Evolutionary conservation across 2,888 invertebrate genomes (phyloP).

Genomic region (Neoaliturus tenellus): DNA sequence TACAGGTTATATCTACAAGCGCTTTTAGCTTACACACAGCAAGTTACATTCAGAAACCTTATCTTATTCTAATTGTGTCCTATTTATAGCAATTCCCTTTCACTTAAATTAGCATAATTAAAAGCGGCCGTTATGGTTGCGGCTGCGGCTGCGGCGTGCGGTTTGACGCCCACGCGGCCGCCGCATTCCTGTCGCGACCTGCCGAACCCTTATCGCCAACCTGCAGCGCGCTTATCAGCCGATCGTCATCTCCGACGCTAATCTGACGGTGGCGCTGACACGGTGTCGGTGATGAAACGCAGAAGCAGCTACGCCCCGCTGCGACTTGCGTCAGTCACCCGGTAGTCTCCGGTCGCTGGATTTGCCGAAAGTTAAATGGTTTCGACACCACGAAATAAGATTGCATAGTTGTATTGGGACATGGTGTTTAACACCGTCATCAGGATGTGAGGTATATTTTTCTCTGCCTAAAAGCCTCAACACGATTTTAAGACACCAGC

Average conservation of each 20-base stretch:
- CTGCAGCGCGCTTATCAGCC: not conserved
- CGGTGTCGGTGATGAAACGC: conserved; percentile 6
- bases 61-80: conserved; percentile 9
- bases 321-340: not conserved
- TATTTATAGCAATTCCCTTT: conserved; percentile 20
- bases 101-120: conserved; percentile 26
- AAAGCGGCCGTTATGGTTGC: not conserved
- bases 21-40: not conserved
- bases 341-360: not conserved
- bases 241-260: not conserved
- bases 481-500: no score
- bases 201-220: not conserved
- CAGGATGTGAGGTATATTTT: no score
- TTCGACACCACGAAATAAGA: not conserved
- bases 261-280: not conserved
- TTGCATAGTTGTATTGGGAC: no score
- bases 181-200: not conserved
- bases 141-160: not conserved
- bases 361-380: not conserved
- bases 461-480: no score
- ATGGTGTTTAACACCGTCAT: not conserved
- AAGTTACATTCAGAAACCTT: not conserved
- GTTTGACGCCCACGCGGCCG: not conserved
- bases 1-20: no score
- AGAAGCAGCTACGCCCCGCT: not conserved